Conservation (phyloP, 2,888 invertebrate genomes). For the Ethmia dodecea region DNA sequence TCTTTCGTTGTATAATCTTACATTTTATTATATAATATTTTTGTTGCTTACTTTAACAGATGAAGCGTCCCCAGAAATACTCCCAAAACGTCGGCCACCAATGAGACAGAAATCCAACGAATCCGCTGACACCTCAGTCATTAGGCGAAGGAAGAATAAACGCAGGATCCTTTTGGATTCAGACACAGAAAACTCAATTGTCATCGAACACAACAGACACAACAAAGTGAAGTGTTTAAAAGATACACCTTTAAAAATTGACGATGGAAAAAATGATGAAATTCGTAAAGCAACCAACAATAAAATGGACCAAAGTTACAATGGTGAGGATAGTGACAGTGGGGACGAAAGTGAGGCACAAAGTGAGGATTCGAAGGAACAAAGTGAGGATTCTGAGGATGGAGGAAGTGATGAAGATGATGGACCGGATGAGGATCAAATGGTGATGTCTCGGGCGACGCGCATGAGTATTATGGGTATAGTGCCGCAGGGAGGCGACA, state of each 20-base stretch:
- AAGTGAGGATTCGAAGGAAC: slow-evolving; percentile 1
- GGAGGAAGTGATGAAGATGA: slow-evolving; percentile 15
- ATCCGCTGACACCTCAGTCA: slow-evolving; percentile 34
- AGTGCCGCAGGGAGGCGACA: slow-evolving; percentile 51
- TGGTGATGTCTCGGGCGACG: slow-evolving; percentile 67
- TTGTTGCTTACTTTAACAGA: no score
- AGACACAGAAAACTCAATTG: slow-evolving; percentile 61
- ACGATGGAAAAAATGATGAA: slow-evolving; percentile 17
- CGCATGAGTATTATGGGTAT: slow-evolving; percentile 71
- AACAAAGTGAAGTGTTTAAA: slow-evolving; percentile 51
- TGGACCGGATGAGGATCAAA: slow-evolving; percentile 55
- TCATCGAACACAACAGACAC: slow-evolving; percentile 48
- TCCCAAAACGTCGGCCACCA: slow-evolving; percentile 42
- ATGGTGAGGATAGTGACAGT: slow-evolving; percentile 17
- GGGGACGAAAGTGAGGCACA: slow-evolving; percentile 15
- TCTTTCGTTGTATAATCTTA: no score
- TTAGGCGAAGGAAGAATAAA: slow-evolving; percentile 46
- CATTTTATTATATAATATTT: no score
- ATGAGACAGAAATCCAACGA: slow-evolving; percentile 26
- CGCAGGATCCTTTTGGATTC: slow-evolving; percentile 55
- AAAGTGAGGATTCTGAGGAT: slow-evolving; percentile 4
- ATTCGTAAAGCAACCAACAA: slow-evolving; percentile 8
- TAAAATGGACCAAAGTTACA: slow-evolving; percentile 10
- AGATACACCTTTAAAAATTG: slow-evolving; percentile 53
- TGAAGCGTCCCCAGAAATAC: slow-evolving; percentile 56